Evolutionary conservation across 2,888 invertebrate genomes (phyloP), one percentile per base, ranked within the genome.

Genomic region (Pristionchus fissidentatus): DNA sequence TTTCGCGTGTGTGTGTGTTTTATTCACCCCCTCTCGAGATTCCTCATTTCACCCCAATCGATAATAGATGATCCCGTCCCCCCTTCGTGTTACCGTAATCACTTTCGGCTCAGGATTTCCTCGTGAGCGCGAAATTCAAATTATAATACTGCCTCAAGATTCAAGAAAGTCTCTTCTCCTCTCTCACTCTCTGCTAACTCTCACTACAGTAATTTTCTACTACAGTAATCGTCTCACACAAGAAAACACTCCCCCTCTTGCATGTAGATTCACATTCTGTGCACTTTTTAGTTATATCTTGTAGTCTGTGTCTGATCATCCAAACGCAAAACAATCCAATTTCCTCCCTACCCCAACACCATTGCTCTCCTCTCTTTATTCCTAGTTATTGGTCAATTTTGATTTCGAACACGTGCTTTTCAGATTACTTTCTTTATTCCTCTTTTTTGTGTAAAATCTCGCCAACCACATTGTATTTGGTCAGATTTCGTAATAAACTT

Each of bases 401-500:
- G 66, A 66, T 66, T 66, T 66, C 66, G 66, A 66, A 66, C 35
- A 66, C 66, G 66, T 66, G 66, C 66, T 66, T 73, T 73, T 73
- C 43, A 73, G 43, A 46, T 73, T 73, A 46, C 46, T 43, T 73
- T 73, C 46, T 73, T 70, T 73, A 46, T 43, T 29, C 43, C 10
- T 66, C 35, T 73, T 73, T 43, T 73, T 46, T 46, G 32, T 73
- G 19, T 70, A 46, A 49, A 73, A 73, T 73, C 73, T 73, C 22
- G 3, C 66, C 66, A 66, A 73, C 43, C 73, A 46, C 29, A 73
- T 73, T 73, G 73, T 73, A 73, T 46, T 73, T 73, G 73, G 73
- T 43, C 43, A 73, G 73, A 73, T 73, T 73, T 73, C 73, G 73
- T 73, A 73, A 73, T 73, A 46, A 73, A 73, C 46, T 7, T 29